Base-by-base conservation (phyloP, 2,113 vertebrate genomes). In the Ophiodon elongatus region DNA sequence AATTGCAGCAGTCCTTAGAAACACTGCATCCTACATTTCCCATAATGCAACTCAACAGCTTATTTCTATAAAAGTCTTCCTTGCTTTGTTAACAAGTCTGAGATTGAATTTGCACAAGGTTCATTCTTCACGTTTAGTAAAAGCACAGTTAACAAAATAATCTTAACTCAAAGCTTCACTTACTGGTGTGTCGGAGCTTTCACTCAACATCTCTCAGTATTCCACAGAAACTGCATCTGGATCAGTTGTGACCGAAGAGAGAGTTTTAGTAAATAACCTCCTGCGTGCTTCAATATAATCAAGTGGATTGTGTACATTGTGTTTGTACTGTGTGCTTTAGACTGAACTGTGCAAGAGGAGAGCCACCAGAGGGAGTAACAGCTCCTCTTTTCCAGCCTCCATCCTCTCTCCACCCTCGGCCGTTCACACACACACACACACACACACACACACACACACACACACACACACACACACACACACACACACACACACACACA, bases 361-460 rank as follows among this genome's bases (percentile, higher is more conserved):
- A 67, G 62, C 79, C 90, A 85, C 88, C 85, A 92, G 90, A 89
- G 86, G 88, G 88, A 54, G 86, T 2, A 47, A 29, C 19, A 87
- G 68, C 64, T 39, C 63, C 33, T 86, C 41, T 83, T 81, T 86
- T 82, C 5, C 6, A 4, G 1, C 17, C 2, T 62, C 33, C n/a
- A 17, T 6, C 25, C 43, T 19, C 33, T n/a, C 23, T n/a, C 23
- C 23, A n/a, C 23, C 23, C 9, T 23, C 47, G n/a, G n/a, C n/a
- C n/a, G n/a, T n/a, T n/a, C n/a, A 17, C n/a, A 21, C 45, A 39
- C 62, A 73, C 11, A 45, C 1, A n/a, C 0, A 35, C 47, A 9
- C n/a, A 17, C n/a, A 21, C 45, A 39, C 62, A 73, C 11, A 45
- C 1, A n/a, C 0, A 35, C 47, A 9, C n/a, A 17, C n/a, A 21